Base-by-base conservation (phyloP, 1,140 invertebrate genomes). In the Araneus ventricosus region DNA sequence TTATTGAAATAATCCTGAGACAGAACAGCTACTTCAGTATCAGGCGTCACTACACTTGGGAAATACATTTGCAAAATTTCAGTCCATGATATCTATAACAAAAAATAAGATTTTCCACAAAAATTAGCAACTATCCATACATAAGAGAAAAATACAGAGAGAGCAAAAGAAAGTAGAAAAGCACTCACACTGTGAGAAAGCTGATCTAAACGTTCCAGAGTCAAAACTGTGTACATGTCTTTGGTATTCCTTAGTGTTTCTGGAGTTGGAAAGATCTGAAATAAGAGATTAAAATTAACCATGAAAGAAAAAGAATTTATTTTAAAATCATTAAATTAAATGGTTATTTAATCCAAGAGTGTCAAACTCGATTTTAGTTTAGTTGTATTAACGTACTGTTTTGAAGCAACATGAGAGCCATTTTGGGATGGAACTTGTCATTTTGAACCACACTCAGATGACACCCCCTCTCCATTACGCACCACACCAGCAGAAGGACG, bases 11-110 rank as follows among this genome's bases (percentile, higher is more conserved):
- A 97, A 70, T 96, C 95, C 10, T 95, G 94, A 20, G 96, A 96
- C 3, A 96, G 95, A 2, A 96, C 95, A 30, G 97, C 95, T 8
- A 97, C 95, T 94, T 96, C 95, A 0, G 96, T 96, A 70, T 96
- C 95, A 39, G 95, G 95, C 17, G 97, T 95, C 52, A 95, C 95
- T 7, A 95, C 95, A 86, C 96, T 95, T 24, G 96, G 96, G 94
- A 96, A 97, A 95, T 97, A 96, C 7, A 96, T 95, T 57, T 95
- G 95, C 20, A 97, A 95, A 67, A 97, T 96, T 88, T 96, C 95
- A 30, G 95, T 94, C 94, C 97, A 96, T 17, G 96, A 96, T 75
- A 97, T 95, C 96, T 97, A 94, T 63, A 79, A 93, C 79, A 92
- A 94, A 88, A 94, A 88, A 79, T 75, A 79, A 93, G 87, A 34